Base-by-base conservation (phyloP, 2,888 invertebrate species). In the Xylocampa areola region DNA sequence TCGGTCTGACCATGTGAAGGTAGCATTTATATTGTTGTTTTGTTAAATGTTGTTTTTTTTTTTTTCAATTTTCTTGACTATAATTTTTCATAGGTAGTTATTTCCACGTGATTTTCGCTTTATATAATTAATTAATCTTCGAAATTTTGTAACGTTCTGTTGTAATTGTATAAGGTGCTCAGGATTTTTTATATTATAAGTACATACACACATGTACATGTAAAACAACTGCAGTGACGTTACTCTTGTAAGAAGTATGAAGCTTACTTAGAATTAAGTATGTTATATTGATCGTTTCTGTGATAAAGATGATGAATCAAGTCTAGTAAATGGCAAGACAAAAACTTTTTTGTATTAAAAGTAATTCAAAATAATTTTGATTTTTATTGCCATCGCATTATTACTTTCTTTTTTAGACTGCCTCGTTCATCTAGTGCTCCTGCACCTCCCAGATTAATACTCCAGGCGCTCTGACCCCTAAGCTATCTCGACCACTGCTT, bases 281-380 rank as follows among this genome's bases (percentile, higher is more conserved):
- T 32, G 7, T 19, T 47, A 27, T 51, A 33, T 57, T 59, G 65
- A 74, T 79, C 50, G 48, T 64, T 68, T 69, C 75, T 77, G 75
- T 79, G 77, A 79, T 79, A 79, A 57, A 67, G 47, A 52, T 55
- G 27, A 43, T 54, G 35, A 58, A 73, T 63, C 63, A 58, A 67
- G 57, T 45, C 27, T 30, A 40, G 10, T 36, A 19, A 33, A 37
- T 50, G 44, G 36, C 45, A 29, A 35, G 19, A 2, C 13, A 25
- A 47, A 14, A 27, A 13, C 35, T 47, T 51, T 25, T 39, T 60
- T 51, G 27, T 55, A 50, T 45, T 49, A 68, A 72, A 53, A 41
- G 21, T 17, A 29, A 44, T 44, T 29, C 3, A 33, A 30, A 29
- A 21, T 17, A 10, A 16, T 2, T 8, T 21, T 21, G 23, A 8